Base-by-base conservation (phyloP, 92 coral and sea anemone species). In the Epizoanthus illoricatus region DNA sequence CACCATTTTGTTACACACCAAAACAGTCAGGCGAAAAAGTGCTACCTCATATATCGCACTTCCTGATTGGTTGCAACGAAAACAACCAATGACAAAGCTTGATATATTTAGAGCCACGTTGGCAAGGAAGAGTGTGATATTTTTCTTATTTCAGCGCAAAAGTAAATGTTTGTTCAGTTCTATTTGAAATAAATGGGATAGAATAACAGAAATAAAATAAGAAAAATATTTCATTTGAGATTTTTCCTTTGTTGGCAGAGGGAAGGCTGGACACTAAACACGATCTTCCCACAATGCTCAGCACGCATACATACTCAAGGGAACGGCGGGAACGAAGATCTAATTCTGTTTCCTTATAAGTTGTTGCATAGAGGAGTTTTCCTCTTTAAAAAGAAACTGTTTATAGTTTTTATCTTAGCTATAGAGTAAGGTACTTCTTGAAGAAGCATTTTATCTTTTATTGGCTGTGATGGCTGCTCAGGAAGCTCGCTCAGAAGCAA, bases 401-500 rank as follows among this genome's bases (percentile, higher is more conserved):
- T 12, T 17, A 3, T 10, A 3, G 75, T 12, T 16, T 33, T 9
- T 9, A 1, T 28, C 49, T 47, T 83, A 40, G 41, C n/a, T 58
- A 56, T 49, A 69, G 52, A 70, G 10, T 10, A 33, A 12, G 0
- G 18, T 80, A 54, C 4, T 40, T 28, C 66, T 33, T 23, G 19
- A 33, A 7, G 7, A n/a, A 58, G 64, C 66, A 18, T 19, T 72
- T 39, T 60, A 21, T 18, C 16, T 2, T 66, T 66, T 67, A 15
- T 24, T 28, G 18, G 39, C 23, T 16, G 80, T 69, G 21, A 91
- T 89, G 93, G 90, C 88, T 79, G 78, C 80, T 68, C 92, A 93
- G 76, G 93, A 87, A 49, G 86, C 94, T 75, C 90, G 93, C 39
- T 88, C 92, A n/a, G 94, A 96, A 72, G 99, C 94, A 70, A 91